Conservation (phyloP, 2,888 invertebrate genomes). For the Diaphora mendica region DNA sequence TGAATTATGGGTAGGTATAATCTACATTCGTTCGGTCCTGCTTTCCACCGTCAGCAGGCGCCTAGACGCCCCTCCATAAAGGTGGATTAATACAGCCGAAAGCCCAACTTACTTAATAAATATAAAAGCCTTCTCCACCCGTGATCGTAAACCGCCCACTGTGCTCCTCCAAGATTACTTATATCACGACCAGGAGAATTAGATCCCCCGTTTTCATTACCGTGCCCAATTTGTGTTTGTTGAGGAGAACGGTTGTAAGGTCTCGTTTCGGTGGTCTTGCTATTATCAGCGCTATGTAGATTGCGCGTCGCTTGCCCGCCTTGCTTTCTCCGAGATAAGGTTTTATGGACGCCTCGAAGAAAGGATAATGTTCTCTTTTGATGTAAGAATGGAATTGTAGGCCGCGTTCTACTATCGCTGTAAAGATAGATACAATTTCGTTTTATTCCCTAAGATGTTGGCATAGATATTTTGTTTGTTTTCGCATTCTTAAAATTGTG, state of each 20-base stretch:
- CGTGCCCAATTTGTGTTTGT: constrained; percentile 45
- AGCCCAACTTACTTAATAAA: constrained; percentile 87
- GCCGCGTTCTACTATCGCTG: constrained; percentile 69
- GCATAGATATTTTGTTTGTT: constrained; percentile 43
- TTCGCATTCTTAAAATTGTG: neutral
- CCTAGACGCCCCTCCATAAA: constrained; percentile 81
- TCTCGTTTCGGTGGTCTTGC: constrained; percentile 67
- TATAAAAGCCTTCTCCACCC: constrained; percentile 86
- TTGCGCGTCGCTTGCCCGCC: constrained; percentile 76
- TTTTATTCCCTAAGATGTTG: constrained; percentile 53
- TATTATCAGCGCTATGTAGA: constrained; percentile 86
- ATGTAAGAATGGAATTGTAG: constrained; percentile 76
- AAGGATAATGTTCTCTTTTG: constrained; percentile 84
- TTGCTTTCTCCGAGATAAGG: constrained; percentile 83
- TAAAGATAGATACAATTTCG: constrained; percentile 73
- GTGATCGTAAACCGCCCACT: constrained; percentile 83
- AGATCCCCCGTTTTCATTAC: constrained; percentile 76
- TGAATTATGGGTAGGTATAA: neutral
- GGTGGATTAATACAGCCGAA: constrained; percentile 86
- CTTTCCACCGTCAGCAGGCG: constrained; percentile 64
- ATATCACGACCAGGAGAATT: constrained; percentile 70
- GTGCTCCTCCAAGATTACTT: constrained; percentile 83
- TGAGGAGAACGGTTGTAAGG: constrained; percentile 59
- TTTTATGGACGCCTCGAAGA: constrained; percentile 80
- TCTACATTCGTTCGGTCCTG: constrained; percentile 19